phyloP scores from a whole-genome alignment of 2,888 invertebrate species.

The Drosophila tripunctata region DNA sequence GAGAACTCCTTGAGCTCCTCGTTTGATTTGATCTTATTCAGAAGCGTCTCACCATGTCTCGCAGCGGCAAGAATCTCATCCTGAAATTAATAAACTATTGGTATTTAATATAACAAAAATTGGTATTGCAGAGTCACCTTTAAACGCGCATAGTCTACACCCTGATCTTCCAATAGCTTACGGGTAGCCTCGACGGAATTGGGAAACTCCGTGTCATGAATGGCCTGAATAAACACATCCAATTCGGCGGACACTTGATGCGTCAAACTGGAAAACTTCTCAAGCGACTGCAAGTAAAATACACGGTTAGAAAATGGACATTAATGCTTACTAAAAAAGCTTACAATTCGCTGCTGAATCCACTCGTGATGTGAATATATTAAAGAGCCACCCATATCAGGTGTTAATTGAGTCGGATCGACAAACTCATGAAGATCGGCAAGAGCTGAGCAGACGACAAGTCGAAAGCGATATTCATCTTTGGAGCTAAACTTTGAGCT shows the following conservation, averaged over 20 bases:
- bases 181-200: conserved; percentile 96
- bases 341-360: conserved; percentile 98
- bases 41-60: conserved; percentile 93
- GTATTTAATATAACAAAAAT: background rate
- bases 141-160: conserved; percentile 86
- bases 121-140: conserved; percentile 67
- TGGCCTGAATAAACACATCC: conserved; percentile 93
- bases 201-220: conserved; percentile 96
- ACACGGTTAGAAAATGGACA: background rate
- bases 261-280: conserved; percentile 96
- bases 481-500: conserved; percentile 93
- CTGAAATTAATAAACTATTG: conserved; percentile 76
- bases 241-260: conserved; percentile 94
- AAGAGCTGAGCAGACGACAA: conserved; percentile 93
- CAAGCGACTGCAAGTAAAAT: conserved; percentile 90
- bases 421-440: conserved; percentile 94
- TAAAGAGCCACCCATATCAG: conserved; percentile 94
- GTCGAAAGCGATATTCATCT: conserved; percentile 96
- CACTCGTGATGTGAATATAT: conserved; percentile 97
- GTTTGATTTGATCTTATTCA: conserved; percentile 89
- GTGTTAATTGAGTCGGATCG: conserved; percentile 92
- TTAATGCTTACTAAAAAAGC: conserved; percentile 70
- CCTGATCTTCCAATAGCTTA: conserved; percentile 93
- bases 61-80: conserved; percentile 94
- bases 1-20: conserved; percentile 86